Percentiles rank a stretch among this genome's conserved stretches.
These are phyloP conservation scores for Arctopsyche grandis DNA, from an alignment of 1,140 invertebrate species.

Conservation along the genomic window DNA sequence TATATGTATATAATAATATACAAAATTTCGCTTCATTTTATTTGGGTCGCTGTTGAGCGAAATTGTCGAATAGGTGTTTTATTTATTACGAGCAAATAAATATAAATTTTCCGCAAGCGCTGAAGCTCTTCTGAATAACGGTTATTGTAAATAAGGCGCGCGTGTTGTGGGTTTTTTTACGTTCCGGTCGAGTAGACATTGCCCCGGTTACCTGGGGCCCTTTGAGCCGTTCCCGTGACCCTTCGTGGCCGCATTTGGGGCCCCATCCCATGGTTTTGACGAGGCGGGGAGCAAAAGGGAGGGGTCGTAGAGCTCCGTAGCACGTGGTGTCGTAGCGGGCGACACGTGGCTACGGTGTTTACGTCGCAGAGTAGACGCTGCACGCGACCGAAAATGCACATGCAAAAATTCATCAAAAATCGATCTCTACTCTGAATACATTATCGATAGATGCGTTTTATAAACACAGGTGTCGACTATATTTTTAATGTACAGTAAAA, in stretches of 20 bases:
- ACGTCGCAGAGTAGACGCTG: background rate
- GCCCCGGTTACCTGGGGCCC: slow-evolving; percentile 26
- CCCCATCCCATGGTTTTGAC: background rate
- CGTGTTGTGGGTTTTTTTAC: background rate
- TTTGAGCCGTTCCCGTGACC: slow-evolving; percentile 22
- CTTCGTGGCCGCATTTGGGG: slow-evolving; percentile 8
- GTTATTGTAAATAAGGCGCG: no score
- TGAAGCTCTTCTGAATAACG: no score
- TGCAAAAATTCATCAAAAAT: background rate
- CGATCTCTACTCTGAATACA: no score
- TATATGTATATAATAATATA: no score
- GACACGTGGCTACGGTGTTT: slow-evolving; percentile 31
- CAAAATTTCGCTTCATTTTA: no score
- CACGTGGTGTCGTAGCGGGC: slow-evolving; percentile 4
- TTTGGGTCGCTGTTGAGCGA: no score
- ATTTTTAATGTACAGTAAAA: no score
- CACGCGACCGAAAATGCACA: background rate
- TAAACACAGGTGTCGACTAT: no score
- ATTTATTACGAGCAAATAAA: no score
- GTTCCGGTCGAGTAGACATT: slow-evolving; percentile 24
- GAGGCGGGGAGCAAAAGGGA: background rate
- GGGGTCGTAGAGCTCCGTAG: slow-evolving; percentile 5
- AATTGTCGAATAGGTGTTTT: no score
- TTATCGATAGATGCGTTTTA: no score
- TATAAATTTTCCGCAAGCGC: no score